Base-by-base conservation (phyloP, 2,888 invertebrate species). In the Phengaris arion region DNA sequence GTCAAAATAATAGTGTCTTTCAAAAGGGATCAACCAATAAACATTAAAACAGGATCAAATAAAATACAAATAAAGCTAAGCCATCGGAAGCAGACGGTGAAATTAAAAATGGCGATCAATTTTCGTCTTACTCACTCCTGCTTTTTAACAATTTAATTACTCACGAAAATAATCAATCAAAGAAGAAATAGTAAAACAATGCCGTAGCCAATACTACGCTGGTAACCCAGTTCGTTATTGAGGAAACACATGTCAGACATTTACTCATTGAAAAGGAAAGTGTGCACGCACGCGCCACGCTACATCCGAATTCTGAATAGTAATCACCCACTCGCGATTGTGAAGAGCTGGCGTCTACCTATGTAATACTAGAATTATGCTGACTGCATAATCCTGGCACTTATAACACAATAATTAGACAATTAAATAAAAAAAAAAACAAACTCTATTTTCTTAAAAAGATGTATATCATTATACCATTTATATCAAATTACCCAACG, bases 221-320 rank as follows among this genome's bases (percentile, higher is more conserved):
- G 48, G 52, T 72, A 72, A 72, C 72, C 72, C 35, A 72, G 54
- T 52, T 72, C 35, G 22, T 72, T 72, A 72, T 54, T 72, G 72
- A 72, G 72, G 72, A 72, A 72, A 72, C 72, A 72, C 72, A 72
- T 72, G 72, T 72, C 77, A 77, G 76, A 77, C 76, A 74, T 75
- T 77, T 75, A 74, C 74, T 69, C 69, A 35, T 52, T 72, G 79
- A 79, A 79, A 78, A 57, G 64, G 79, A 79, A 79, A 79, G 79
- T 79, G 76, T 64, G 12, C 69, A 74, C 77, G 74, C 76, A 75
- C 76, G 74, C 75, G 75, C 77, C 72, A 12, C 22, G 45, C 72
- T 51, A 51, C 52, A 51, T 70, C 70, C 70, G 70, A 70, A 51
- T 70, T 51, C 15, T 51, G 70, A 46, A 70, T 51, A 70, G 70